A percentile compares a stretch with the other conserved stretches of the same genome.
These are phyloP conservation scores for Leptinotarsa rubiginosa DNA, from an alignment of 2,888 invertebrate genomes.

Conservation along the genomic window DNA sequence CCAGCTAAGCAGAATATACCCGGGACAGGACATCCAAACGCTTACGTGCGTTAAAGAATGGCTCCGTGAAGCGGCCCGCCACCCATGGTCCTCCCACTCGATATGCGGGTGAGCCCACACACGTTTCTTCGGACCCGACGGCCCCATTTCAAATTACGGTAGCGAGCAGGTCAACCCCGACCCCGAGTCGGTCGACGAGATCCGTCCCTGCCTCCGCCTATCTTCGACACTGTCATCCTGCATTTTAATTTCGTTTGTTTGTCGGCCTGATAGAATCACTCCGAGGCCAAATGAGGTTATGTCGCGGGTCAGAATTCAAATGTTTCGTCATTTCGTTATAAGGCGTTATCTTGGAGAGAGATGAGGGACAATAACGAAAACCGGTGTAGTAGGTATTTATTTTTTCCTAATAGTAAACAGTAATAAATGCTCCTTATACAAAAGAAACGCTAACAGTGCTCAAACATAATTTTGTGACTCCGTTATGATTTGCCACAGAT, in stretches of 20 bases:
- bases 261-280: neutral
- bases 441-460: too few species aligned
- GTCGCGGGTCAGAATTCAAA: neutral
- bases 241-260: constrained; percentile 22
- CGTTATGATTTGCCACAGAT: too few species aligned
- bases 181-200: constrained; percentile 15
- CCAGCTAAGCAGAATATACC: neutral
- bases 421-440: too few species aligned
- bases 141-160: constrained; percentile 30
- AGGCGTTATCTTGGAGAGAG: too few species aligned
- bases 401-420: too few species aligned
- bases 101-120: constrained; percentile 36
- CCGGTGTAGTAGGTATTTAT: too few species aligned
- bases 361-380: too few species aligned
- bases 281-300: neutral
- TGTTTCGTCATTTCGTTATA: neutral
- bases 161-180: constrained; percentile 30
- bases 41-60: constrained; percentile 28
- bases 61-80: constrained; percentile 28
- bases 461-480: too few species aligned
- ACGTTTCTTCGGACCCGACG: constrained; percentile 27
- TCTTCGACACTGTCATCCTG: constrained; percentile 27
- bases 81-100: constrained; percentile 33
- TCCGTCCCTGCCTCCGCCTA: constrained; percentile 30
- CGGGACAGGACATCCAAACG: neutral